Base-by-base conservation (phyloP, 2,797 vertebrate species). In the Centropyge bicolor region DNA sequence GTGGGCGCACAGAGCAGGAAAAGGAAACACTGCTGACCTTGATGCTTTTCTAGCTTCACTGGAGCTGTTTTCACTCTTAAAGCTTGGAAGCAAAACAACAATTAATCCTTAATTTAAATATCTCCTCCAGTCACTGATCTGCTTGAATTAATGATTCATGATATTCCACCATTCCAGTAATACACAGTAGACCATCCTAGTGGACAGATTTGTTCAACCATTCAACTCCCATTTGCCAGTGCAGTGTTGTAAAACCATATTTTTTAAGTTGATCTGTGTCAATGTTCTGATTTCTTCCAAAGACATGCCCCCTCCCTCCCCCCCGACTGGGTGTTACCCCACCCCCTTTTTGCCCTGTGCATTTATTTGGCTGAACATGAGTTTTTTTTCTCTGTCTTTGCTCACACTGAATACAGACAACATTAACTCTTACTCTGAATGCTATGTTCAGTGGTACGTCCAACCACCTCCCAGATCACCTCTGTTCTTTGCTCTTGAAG, bases 381-480 rank as follows among this genome's bases (percentile, higher is more conserved):
- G 74, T 82, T 90, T 41, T 62, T 79, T 82, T 72, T 82, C 62
- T 89, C 64, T 94, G 84, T 94, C 88, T 91, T 91, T 92, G 93
- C 95, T 95, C 94, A 92, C 91, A 95, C 94, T 96, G 95, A 95
- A 95, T 93, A 95, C 94, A 95, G 95, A 95, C 94, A 95, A 94
- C 94, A 90, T 91, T 95, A 95, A 96, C 94, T 90, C 93, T 92
- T 91, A 91, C 86, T 91, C 90, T 89, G 90, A 94, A 88, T 90
- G 71, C 82, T 74, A 88, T 84, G 87, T 93, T 92, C 89, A 92
- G 88, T 89, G 83, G 63, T 86, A 75, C 74, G 75, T 85, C 86
- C 66, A 80, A 59, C 74, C 80, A 85, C 88, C 86, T 84, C 85
- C 78, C 85, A 85, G 87, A 85, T 81, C 90, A 90, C 80, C 86